Percentiles rank a stretch among this genome's conserved stretches.
phyloP scores from a whole-genome alignment of 2,113 vertebrate species.

The Orientallactaga bullata region DNA sequence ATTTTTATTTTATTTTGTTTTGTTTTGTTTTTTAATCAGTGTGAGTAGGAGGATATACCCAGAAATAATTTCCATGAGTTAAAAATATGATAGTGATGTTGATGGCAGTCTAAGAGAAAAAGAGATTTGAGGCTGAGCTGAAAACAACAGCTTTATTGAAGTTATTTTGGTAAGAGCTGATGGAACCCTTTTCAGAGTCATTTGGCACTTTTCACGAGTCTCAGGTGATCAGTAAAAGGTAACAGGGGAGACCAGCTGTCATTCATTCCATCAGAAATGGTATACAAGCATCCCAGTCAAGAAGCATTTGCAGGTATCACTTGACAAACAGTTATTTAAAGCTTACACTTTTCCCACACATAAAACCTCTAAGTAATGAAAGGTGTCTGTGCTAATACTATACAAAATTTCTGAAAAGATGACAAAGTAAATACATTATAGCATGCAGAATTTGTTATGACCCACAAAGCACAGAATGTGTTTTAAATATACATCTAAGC shows the following conservation, averaged over 20 bases:
- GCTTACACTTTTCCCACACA: background rate
- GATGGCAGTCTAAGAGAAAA: constrained; percentile 3
- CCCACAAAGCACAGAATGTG: background rate
- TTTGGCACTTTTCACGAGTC: background rate
- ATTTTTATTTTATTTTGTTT: background rate
- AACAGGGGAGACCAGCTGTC: background rate
- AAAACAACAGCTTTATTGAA: constrained; percentile 16
- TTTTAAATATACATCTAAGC: background rate
- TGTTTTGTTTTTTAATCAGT: background rate
- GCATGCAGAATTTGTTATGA: background rate
- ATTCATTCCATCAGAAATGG: background rate
- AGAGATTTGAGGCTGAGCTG: background rate
- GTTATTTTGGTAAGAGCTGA: background rate
- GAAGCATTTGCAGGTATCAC: background rate
- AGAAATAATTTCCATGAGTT: constrained; percentile 54
- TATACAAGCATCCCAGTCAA: background rate
- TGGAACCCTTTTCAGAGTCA: background rate
- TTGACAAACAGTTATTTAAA: background rate
- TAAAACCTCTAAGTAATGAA: background rate
- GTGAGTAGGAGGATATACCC: constrained; percentile 18
- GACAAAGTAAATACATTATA: background rate
- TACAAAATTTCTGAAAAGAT: background rate
- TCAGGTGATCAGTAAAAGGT: background rate
- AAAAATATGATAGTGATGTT: constrained; percentile 56
- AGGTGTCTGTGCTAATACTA: background rate